Base-by-base conservation (phyloP, 2,888 invertebrate species). In the Gastrophysa polygoni region DNA sequence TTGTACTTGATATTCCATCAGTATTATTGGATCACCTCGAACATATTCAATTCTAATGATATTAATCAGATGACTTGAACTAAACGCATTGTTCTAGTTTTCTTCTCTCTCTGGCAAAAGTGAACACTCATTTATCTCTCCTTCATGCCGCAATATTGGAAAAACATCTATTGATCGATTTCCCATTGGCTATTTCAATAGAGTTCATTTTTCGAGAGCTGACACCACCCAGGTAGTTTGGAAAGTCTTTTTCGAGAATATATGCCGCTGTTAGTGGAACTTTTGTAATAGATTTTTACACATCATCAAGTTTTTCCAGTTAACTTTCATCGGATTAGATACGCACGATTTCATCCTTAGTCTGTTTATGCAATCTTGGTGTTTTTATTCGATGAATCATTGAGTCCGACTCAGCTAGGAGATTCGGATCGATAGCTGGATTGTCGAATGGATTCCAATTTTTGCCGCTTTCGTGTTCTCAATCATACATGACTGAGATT, bases 201-300 rank as follows among this genome's bases (percentile, higher is more conserved):
- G 14, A 38, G 29, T 32, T 32, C 29, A 32, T 32, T 32, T 8
- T 38, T 6, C 14, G 14, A 14, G 38, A 2, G n/a, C 14, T 38
- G 38, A 38, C 3, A 56, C 56, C 43, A 60, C 60, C 60, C 44
- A 43, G 50, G 18, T 29, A 38, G 24, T 59, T 60, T 29, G 43
- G 50, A 52, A 38, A 38, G 38, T 38, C 56, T 49, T 28, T 38
- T 44, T 56, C 34, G 32, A 24, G 38, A 55, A 55, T 60, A 49
- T 60, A 60, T 44, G 56, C 60, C 38, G 38, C 38, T 38, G 38
- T 38, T 38, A 14, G 38, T 38, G 38, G 44, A 60, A 60, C 44
- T 60, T 60, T 60, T 46, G 56, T 60, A 55, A 56, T 60, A 60
- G 50, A 60, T 60, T 60, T 60, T 60, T 60, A 51, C 54, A 43